Base-by-base conservation (phyloP, 2,797 vertebrate species). In the Cyclura pinguis region DNA sequence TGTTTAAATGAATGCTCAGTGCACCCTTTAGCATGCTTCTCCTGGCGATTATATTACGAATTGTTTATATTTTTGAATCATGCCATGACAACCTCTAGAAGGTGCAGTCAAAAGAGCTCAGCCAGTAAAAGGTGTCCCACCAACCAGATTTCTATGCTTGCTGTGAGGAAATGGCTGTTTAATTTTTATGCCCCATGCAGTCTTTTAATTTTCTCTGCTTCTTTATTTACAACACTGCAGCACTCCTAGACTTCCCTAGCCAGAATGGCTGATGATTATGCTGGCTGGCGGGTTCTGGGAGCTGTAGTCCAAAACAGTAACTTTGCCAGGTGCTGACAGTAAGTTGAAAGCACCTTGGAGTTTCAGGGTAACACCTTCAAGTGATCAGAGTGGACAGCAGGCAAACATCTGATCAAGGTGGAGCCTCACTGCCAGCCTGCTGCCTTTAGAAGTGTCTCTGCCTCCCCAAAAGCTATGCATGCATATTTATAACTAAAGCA, bases 151-250 rank as follows among this genome's bases (percentile, higher is more conserved):
- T 64, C 57, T 77, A 24, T 12, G 8, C 38, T 59, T 89, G 42
- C 67, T 84, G 35, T 52, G 81, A 76, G n/a, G 72, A 84, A 52
- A 22, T 83, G 72, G 20, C 57, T 84, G 82, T 32, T 84, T 84
- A 50, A 59, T 69, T 35, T 7, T 47, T 74, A 57, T 52, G 20
- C 20, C 38, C 72, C 2, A 42, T 18, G 18, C 27, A 74, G 55
- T 24, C 47, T 20, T 62, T 76, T 35, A 35, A 64, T 84, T 64
- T 77, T 29, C 42, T 52, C 42, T 77, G 88, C 22, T 77, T 55
- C 29, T 89, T 84, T 77, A 77, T 84, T 89, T 84, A 89, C 32
- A 62, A 50, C 80, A 76, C 38, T 13, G 29, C 55, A 35, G 38
- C 69, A 35, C 6, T 62, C 59, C 5, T 62, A 62, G 59, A 62